These are phyloP conservation scores for Chiroxiphia lanceolata DNA, from an alignment of 2,797 vertebrate species.

Conservation along the genomic window DNA sequence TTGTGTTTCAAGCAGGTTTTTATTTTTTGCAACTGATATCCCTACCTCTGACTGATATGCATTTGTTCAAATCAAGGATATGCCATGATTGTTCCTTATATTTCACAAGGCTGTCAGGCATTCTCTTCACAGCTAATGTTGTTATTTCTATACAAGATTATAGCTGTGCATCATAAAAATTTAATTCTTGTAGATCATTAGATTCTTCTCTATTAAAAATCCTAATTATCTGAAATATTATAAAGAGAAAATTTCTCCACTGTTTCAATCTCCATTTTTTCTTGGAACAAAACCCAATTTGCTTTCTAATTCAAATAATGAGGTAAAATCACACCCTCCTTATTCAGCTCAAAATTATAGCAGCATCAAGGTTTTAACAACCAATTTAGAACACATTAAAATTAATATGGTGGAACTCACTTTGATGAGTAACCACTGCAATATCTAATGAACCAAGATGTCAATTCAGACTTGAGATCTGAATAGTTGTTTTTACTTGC, in stretches of 20 bases:
- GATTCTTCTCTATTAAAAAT: not conserved
- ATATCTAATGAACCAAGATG: not conserved
- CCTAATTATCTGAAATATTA: not conserved
- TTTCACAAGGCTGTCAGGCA: not conserved
- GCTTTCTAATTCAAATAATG: not conserved
- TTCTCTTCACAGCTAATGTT: not conserved
- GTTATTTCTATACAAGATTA: not conserved
- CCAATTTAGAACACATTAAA: not conserved
- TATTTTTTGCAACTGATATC: not conserved
- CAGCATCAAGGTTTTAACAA: not conserved
- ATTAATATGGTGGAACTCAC: not conserved
- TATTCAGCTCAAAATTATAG: not conserved
- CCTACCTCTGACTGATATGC: rapidly evolving
- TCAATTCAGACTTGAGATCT: not conserved
- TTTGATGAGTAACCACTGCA: not conserved
- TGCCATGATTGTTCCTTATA: not conserved
- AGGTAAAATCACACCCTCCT: not conserved
- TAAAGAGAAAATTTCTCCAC: not conserved
- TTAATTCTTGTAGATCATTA: not conserved
- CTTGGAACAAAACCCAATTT: not conserved
- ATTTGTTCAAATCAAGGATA: not conserved
- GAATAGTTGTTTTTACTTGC: not conserved
- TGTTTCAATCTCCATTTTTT: not conserved
- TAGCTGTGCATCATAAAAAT: not conserved
- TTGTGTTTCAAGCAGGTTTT: not conserved